Evolutionary conservation across 2,888 invertebrate genomes (phyloP), one percentile per base, ranked within the genome.

Genomic region (Urechis unicinctus): DNA sequence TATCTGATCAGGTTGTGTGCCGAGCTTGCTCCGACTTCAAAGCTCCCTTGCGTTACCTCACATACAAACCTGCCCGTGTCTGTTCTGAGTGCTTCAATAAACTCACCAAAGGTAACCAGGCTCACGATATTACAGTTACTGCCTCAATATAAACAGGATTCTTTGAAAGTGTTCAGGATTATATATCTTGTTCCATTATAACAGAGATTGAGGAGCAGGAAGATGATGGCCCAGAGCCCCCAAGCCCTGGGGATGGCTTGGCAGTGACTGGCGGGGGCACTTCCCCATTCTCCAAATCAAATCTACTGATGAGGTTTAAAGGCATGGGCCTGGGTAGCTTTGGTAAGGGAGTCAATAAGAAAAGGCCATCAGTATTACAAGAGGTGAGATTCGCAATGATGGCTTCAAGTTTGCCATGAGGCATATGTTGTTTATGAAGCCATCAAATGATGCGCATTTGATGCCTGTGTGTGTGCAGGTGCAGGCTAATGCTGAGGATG

Each of bases 1-100:
- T n/a, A n/a, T n/a, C n/a, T n/a, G n/a, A n/a, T 2, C 70, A 84
- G 84, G 83, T 85, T 55, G 82, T 85, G 24, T 86, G 85, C 68
- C 78, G 82, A 26, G 80, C 79, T 62, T 86, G 86, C 68, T 85
- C 85, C 2, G 79, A 79, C 41, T 80, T 81, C 64, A 77, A 79
- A 63, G 82, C 82, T 29, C 82, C 82, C 1, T 71, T 84, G 49
- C 75, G 77, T 56, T 84, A 83, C 65, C 73, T 79, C 51, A 77
- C 80, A 31, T 80, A 80, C 65, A 75, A 81, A 53, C 61, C 79
- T 21, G 80, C 69, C 17, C 66, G 83, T 52, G 83, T 83, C 13
- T 84, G 84, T 70, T 80, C 81, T 61, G 77, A 79, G 47, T 84
- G 84, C 51, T 58, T 44, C 50, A 22, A 43, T 2, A n/a, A 44